Evolutionary conservation across 2,888 invertebrate species (phyloP).

Genomic region (Cerceris ruficornis): DNA sequence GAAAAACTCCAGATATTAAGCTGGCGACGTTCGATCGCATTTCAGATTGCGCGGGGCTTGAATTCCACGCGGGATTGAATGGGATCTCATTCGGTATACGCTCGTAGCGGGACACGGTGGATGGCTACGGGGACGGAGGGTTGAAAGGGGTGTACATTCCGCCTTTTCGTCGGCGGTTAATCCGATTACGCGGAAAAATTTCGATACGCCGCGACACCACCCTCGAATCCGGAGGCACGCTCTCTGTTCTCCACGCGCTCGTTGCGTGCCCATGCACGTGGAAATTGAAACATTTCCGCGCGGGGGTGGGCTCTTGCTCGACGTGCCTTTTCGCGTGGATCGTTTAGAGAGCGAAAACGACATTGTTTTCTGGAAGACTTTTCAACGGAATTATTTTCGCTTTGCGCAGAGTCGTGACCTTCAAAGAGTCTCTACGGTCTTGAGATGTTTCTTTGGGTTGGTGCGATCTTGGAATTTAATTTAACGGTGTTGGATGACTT

Average conservation of each 20-base stretch:
- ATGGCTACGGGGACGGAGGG: background rate
- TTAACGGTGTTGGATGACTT: no score
- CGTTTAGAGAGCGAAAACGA: no score
- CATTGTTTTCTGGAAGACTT: no score
- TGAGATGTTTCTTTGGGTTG: no score
- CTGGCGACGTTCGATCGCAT: slow-evolving; percentile 69
- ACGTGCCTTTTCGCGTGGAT: no score
- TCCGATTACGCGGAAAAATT: slow-evolving; percentile 72
- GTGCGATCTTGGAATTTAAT: no score
- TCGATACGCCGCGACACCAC: slow-evolving; percentile 58
- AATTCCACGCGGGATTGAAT: slow-evolving; percentile 70
- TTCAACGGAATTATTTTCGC: no score
- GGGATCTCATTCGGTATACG: slow-evolving; percentile 65
- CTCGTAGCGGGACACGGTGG: slow-evolving; percentile 19
- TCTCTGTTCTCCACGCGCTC: slow-evolving; percentile 1
- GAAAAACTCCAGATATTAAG: slow-evolving; percentile 62
- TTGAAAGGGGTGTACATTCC: slow-evolving; percentile 37
- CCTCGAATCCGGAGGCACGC: background rate
- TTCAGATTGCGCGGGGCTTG: slow-evolving; percentile 68
- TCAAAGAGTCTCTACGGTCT: no score
- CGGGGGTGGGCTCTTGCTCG: background rate
- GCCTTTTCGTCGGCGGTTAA: slow-evolving; percentile 65
- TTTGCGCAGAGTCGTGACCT: no score
- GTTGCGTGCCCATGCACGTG: background rate
- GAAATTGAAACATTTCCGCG: background rate